Evolutionary conservation across 2,113 vertebrate species (phyloP).

Genomic region (Callaeas wilsoni): DNA sequence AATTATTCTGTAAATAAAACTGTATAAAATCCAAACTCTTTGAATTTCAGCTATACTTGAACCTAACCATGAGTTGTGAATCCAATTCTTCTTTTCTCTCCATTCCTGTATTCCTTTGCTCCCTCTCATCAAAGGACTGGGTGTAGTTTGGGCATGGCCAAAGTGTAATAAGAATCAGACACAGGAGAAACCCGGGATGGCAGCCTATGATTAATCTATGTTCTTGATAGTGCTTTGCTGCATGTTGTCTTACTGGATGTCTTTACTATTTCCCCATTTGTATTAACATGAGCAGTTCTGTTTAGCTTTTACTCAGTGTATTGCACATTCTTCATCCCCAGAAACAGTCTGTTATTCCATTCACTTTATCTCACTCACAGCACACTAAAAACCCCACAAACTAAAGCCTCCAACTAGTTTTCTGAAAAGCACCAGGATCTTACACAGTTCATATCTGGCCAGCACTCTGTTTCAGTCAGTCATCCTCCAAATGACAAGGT

Average conservation of each 20-base stretch:
- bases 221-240: not conserved
- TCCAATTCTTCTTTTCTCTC: not conserved
- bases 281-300: not conserved
- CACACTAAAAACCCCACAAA: not conserved
- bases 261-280: not conserved
- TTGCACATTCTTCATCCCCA: not conserved
- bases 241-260: not conserved
- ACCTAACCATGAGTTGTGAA: not conserved
- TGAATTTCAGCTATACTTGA: not conserved
- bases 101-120: not conserved
- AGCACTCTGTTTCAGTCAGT: not conserved
- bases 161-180: not conserved
- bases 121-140: not conserved
- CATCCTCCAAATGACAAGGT: not conserved
- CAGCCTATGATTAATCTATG: not conserved
- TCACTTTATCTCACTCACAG: not conserved
- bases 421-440: not conserved
- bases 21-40: fast-evolving
- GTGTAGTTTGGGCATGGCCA: not conserved
- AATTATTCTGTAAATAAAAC: not conserved
- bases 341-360: not conserved
- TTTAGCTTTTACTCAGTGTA: not conserved
- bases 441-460: not conserved
- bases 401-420: not conserved
- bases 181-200: not conserved